Conservation (phyloP, 2,888 invertebrate genomes). For the Stenchaetothrips biformis region DNA sequence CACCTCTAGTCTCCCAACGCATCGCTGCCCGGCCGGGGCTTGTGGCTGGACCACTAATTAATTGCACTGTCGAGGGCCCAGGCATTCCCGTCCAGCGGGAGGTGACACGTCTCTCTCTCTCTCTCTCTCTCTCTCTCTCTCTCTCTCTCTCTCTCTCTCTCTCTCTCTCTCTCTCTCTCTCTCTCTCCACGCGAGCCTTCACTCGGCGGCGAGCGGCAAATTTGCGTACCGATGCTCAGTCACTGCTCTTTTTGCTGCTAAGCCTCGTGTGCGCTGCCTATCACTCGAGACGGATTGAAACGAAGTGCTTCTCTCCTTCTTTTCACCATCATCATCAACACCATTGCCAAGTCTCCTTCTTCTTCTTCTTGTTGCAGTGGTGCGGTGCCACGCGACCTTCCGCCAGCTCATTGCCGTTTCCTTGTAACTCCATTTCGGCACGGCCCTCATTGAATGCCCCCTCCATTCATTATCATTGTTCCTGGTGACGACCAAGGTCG, state of each 20-base stretch:
- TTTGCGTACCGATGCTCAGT: not conserved
- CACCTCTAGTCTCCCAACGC: no score
- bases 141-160: not conserved
- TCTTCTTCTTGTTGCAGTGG: no score
- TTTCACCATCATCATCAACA: no score
- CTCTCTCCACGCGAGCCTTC: not conserved
- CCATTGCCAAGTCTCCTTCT: no score
- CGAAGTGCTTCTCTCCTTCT: no score
- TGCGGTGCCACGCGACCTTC: no score
- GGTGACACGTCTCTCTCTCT: not conserved
- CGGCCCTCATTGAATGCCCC: no score
- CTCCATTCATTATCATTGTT: no score
- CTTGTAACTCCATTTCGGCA: no score
- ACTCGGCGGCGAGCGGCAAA: not conserved
- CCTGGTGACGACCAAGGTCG: not conserved
- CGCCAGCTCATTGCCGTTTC: no score
- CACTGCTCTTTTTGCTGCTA: not conserved
- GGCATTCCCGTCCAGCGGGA: not conserved
- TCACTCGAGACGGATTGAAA: no score
- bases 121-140: not conserved
- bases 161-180: not conserved
- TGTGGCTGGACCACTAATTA: not conserved
- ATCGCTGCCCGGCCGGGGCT: no score
- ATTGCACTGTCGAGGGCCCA: slow-evolving; percentile 1
- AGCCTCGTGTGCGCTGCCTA: not conserved